A percentile compares a stretch with the other conserved stretches of the same genome.
These are phyloP conservation scores for Villa cingulata DNA, from an alignment of 2,888 invertebrate genomes.

Conservation along the genomic window DNA sequence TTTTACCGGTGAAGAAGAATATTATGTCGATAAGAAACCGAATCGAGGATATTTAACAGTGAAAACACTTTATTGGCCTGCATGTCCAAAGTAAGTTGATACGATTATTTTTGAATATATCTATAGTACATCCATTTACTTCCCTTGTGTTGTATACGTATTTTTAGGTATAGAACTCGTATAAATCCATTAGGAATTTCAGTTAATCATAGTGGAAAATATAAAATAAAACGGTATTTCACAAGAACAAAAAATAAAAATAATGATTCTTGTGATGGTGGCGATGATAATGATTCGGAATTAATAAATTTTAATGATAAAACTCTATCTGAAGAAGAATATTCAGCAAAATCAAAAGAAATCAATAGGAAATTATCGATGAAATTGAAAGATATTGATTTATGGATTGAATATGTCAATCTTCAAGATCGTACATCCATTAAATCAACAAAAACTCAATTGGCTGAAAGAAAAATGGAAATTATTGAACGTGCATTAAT, in stretches of 20 bases:
- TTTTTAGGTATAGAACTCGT: not conserved
- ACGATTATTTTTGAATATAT: not conserved
- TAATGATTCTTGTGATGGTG: not conserved
- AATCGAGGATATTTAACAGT: conserved; percentile 45
- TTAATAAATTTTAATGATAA: not conserved
- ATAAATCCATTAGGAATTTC: not conserved
- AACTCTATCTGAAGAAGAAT: conserved; percentile 35
- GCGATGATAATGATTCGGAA: not conserved
- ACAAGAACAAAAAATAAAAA: conserved; percentile 6
- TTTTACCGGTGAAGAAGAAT: conserved; percentile 36
- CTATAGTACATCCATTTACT: no score
- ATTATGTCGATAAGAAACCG: conserved; percentile 44
- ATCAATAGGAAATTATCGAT: conserved; percentile 41
- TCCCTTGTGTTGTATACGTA: no score
- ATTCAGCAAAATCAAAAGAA: conserved; percentile 38
- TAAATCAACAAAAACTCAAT: conserved; percentile 25
- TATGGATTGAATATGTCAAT: conserved; percentile 47
- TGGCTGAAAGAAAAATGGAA: conserved; percentile 44
- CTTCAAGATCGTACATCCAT: conserved; percentile 39
- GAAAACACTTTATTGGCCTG: conserved; percentile 48
- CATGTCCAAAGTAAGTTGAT: conserved; percentile 43
- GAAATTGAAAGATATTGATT: conserved; percentile 39
- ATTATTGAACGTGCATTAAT: conserved; percentile 47
- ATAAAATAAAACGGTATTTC: conserved; percentile 16
- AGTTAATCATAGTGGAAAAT: conserved; percentile 1